Conservation (phyloP, 2,797 vertebrate genomes). For the Manis crassicaudata region DNA sequence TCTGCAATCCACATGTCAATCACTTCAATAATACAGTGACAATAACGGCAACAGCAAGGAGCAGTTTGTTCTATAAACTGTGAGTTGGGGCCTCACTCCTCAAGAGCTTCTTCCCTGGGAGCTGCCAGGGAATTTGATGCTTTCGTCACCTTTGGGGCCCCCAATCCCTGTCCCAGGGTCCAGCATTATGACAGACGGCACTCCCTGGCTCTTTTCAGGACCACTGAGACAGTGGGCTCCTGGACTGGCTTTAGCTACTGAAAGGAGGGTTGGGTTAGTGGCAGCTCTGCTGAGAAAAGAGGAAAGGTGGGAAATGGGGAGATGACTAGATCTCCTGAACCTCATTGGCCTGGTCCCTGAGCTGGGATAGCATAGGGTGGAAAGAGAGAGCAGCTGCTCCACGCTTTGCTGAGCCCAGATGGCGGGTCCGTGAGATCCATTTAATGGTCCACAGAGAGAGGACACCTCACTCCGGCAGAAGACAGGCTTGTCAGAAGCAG, state of each 20-base stretch:
- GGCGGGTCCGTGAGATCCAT: constrained; percentile 53
- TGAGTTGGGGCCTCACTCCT: background rate
- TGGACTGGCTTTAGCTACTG: background rate
- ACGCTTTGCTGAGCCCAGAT: constrained; percentile 59
- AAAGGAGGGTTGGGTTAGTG: background rate
- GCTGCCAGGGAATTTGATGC: background rate
- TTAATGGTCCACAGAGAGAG: constrained; percentile 69
- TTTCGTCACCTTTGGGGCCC: background rate
- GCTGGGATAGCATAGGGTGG: constrained; percentile 3
- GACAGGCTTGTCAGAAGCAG: constrained; percentile 81
- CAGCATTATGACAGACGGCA: background rate
- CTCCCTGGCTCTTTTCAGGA: background rate
- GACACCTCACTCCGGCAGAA: constrained; percentile 77
- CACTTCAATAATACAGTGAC: background rate
- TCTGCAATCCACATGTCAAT: background rate
- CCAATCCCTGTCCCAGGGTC: background rate
- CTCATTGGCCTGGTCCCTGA: background rate
- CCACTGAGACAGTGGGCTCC: background rate
- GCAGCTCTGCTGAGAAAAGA: background rate
- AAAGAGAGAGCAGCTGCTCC: constrained; percentile 19
- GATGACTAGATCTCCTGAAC: background rate
- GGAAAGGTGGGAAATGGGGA: background rate
- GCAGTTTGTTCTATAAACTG: background rate
- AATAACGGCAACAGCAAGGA: background rate
- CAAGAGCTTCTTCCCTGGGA: background rate